A percentile compares a stretch with the other conserved stretches of the same genome.
Conservation (phyloP, 2,888 invertebrate species). For the Trypoxylon attenuatum region DNA sequence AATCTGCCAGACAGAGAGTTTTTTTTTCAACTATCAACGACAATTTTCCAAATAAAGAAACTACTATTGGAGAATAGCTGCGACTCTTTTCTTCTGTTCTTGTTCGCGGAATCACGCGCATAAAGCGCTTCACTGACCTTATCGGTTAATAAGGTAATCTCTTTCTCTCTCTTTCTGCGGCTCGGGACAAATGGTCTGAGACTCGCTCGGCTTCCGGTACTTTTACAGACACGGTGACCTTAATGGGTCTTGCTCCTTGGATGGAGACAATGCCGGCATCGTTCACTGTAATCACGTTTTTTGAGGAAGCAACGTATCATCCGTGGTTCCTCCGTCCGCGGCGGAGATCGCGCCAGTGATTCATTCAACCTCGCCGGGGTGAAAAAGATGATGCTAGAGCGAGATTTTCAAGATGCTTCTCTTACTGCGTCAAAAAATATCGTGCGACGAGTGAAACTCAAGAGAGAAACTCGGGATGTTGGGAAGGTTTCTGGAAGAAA, state of each 20-base stretch:
- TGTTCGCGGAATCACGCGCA: slow-evolving; percentile 20
- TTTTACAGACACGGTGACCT: slow-evolving; percentile 63
- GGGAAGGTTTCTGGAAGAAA: slow-evolving; percentile 11
- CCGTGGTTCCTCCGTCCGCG: slow-evolving; percentile 52
- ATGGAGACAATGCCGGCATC: slow-evolving; percentile 53
- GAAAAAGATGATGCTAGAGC: neutral
- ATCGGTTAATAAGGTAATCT: slow-evolving; percentile 20
- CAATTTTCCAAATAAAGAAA: too few relatives aligned
- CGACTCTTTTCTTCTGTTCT: slow-evolving; percentile 1
- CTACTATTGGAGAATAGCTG: slow-evolving; percentile 15
- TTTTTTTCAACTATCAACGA: too few relatives aligned
- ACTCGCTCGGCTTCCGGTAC: slow-evolving; percentile 58
- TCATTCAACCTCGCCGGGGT: neutral
- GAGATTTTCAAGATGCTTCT: neutral
- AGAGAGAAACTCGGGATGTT: slow-evolving; percentile 14
- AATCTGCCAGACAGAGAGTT: neutral
- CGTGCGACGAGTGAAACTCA: slow-evolving; percentile 44
- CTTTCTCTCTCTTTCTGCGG: slow-evolving; percentile 15
- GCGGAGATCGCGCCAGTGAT: neutral
- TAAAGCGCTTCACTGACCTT: slow-evolving; percentile 19
- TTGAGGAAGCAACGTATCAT: slow-evolving; percentile 57
- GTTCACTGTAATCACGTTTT: slow-evolving; percentile 49
- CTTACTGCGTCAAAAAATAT: too few relatives aligned
- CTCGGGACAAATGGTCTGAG: slow-evolving; percentile 56
- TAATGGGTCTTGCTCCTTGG: slow-evolving; percentile 57